Evolutionary conservation across 2,113 vertebrate species (phyloP).

Genomic region (Hemiprocne comata): DNA sequence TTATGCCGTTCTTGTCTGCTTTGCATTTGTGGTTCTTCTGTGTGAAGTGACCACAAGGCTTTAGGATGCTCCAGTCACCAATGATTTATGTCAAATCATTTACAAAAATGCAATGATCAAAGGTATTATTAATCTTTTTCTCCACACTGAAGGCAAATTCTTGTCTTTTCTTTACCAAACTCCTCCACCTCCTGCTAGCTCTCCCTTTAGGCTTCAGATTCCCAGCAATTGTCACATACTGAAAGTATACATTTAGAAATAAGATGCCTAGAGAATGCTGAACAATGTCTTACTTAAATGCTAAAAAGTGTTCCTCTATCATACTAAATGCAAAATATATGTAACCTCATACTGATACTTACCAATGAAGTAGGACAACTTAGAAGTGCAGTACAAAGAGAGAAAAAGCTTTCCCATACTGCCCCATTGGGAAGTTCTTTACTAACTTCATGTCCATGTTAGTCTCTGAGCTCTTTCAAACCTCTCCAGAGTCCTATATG

Average conservation of each 20-base stretch:
- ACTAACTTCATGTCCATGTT: neutral
- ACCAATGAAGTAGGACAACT: neutral
- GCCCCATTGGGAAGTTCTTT: neutral
- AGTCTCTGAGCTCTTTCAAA: neutral
- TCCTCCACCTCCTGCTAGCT: neutral
- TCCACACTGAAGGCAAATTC: neutral
- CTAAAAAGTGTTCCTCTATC: neutral
- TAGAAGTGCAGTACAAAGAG: neutral
- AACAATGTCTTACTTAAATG: neutral
- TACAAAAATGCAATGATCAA: neutral
- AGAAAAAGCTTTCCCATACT: neutral
- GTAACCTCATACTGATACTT: neutral
- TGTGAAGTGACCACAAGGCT: neutral
- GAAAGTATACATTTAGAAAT: neutral
- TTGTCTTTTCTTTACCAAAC: neutral
- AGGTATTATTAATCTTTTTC: neutral
- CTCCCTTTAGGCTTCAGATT: neutral
- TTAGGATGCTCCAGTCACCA: neutral
- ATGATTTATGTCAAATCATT: neutral
- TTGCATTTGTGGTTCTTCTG: rapidly evolving
- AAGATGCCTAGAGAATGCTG: neutral
- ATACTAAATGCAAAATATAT: neutral
- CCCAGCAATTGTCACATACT: neutral
- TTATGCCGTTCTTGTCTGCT: neutral
- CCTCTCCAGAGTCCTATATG: neutral